These are phyloP conservation scores for Synchiropus splendidus DNA, from an alignment of 2,113 vertebrate species.

Conservation along the genomic window DNA sequence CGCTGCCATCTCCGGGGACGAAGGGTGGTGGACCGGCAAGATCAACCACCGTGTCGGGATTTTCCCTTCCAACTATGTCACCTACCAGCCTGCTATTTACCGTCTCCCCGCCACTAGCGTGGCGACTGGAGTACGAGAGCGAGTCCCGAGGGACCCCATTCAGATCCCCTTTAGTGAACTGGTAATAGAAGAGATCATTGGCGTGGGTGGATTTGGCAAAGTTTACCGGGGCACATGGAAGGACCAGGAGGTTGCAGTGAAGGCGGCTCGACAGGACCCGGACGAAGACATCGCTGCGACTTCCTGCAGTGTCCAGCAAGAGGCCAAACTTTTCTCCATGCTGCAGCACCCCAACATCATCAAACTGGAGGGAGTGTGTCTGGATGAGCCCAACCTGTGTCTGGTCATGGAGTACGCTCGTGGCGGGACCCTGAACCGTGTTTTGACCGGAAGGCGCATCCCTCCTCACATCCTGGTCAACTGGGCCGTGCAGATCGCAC, in stretches of 20 bases:
- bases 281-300: slow-evolving; percentile 90
- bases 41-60: slow-evolving; percentile 79
- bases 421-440: slow-evolving; percentile 84
- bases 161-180: slow-evolving; percentile 80
- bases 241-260: slow-evolving; percentile 86
- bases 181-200: slow-evolving; percentile 84
- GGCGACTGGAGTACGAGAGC: slow-evolving; percentile 36
- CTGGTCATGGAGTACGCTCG: slow-evolving; percentile 91
- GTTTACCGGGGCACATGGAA: slow-evolving; percentile 87
- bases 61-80: slow-evolving; percentile 82
- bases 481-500: slow-evolving; percentile 92
- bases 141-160: slow-evolving; percentile 62
- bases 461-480: slow-evolving; percentile 88
- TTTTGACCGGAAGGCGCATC: slow-evolving; percentile 76
- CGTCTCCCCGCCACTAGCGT: slow-evolving; percentile 43
- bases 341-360: slow-evolving; percentile 87
- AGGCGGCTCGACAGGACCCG: slow-evolving; percentile 85
- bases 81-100: slow-evolving; percentile 63
- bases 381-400: slow-evolving; percentile 87
- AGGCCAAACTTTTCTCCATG: slow-evolving; percentile 88
- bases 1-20: slow-evolving; percentile 78
- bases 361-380: slow-evolving; percentile 80
- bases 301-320: slow-evolving; percentile 79
- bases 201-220: slow-evolving; percentile 90
- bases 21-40: slow-evolving; percentile 86